Percentiles rank a stretch among this genome's conserved stretches.
Conservation (phyloP, 2,113 vertebrate genomes). For the Ochotona curzoniae region DNA sequence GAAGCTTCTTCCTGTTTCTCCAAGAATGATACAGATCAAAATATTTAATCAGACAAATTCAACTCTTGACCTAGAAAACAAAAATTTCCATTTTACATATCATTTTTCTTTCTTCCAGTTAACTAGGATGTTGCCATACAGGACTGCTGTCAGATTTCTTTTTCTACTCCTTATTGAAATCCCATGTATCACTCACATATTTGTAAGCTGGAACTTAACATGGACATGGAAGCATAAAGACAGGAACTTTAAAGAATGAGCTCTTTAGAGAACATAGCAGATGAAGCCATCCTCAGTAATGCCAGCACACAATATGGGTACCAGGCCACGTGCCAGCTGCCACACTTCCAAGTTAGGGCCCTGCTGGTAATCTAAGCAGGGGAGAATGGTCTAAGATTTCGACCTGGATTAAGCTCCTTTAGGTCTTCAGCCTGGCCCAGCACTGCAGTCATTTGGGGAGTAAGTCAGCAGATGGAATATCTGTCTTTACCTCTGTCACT, state of each 20-base stretch:
- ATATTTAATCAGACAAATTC: neutral
- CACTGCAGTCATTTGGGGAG: no score
- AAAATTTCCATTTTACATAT: neutral
- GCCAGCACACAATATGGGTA: no score
- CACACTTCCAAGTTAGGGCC: no score
- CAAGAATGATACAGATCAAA: neutral
- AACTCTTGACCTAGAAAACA: neutral
- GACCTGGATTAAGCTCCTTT: no score
- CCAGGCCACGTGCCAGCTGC: no score
- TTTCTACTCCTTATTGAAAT: neutral
- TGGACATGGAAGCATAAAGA: neutral
- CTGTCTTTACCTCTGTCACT: no score
- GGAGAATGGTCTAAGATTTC: no score
- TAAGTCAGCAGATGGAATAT: no score
- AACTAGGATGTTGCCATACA: neutral
- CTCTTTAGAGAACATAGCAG: neutral
- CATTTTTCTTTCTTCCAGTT: neutral
- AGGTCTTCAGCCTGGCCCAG: no score
- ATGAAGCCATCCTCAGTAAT: no score
- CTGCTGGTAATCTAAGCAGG: no score
- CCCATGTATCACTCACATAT: neutral
- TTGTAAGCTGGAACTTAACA: neutral
- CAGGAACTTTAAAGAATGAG: neutral
- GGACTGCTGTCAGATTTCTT: neutral
- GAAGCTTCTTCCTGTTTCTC: neutral